Base-by-base conservation (phyloP, 1,140 invertebrate genomes). In the Hycleus cichorii region DNA sequence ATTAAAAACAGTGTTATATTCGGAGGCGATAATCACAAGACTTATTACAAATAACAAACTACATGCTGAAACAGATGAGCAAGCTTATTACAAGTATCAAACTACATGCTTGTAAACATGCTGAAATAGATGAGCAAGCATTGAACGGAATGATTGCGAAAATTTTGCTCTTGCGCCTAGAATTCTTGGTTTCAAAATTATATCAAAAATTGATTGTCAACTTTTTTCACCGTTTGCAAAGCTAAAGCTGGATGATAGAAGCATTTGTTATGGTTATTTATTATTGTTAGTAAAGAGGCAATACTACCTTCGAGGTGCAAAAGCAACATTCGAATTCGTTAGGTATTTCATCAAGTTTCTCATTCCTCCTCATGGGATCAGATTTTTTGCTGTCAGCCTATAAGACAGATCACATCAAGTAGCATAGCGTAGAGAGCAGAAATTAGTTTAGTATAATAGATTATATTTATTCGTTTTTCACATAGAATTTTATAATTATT, bases 291-390 rank as follows among this genome's bases (percentile, higher is more conserved):
- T 32, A 32, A 53, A 60, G 53, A 59, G 64, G 58, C 54, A 64
- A 71, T 78, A 82, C 83, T 91, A 93, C 90, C 89, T 93, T 91
- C 74, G 89, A 87, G 75, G 88, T 90, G 85, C 90, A 93, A 89
- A 91, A 93, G 84, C 90, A 93, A 89, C 90, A 93, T 84, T 92
- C 90, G 83, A 91, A 90, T 82, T 92, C 90, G 81, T 87, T 91
- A 81, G 89, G 89, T 77, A 90, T 78, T 77, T 88, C 86, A 75
- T 86, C 85, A 70, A 86, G 76, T 80, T 84, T 83, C 71, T 84
- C 83, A 76, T 80, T 75, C 81, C 83, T 84, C 76, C 82, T 81
- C 75, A 78, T 76, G 72, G 69, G 59, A 72, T 81, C 80, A 70
- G 76, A 78, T 76, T 78, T 86, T 84, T 86, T 83, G 74, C 79